Conservation (phyloP, 2,888 invertebrate species). For the Lissonota sp. region DNA sequence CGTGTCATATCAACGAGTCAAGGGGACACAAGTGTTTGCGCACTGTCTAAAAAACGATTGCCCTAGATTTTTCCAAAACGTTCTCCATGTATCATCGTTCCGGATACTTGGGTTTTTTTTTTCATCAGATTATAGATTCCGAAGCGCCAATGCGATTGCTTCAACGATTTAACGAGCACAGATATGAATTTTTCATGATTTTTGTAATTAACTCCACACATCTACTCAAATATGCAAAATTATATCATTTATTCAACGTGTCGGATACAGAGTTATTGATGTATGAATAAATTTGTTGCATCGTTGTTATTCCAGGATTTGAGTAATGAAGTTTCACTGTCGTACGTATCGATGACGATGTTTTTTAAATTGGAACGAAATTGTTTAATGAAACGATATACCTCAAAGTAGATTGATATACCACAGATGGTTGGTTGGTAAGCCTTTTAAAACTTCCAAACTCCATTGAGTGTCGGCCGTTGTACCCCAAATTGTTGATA, state of each 20-base stretch:
- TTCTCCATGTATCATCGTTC: neutral
- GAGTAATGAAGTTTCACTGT: too few relatives aligned
- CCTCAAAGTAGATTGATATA: too few relatives aligned
- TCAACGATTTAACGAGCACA: neutral
- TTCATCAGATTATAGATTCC: neutral
- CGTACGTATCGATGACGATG: too few relatives aligned
- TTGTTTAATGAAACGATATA: too few relatives aligned
- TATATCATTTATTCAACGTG: neutral
- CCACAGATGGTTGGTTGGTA: too few relatives aligned
- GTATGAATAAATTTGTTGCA: neutral
- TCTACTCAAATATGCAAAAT: neutral
- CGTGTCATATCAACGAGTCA: slow-evolving; percentile 35
- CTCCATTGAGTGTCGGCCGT: neutral
- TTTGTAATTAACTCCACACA: neutral
- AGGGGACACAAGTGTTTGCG: slow-evolving; percentile 25
- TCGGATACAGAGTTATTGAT: neutral
- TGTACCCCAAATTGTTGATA: neutral
- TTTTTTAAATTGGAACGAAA: too few relatives aligned
- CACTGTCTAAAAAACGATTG: slow-evolving; percentile 15
- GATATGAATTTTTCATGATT: neutral
- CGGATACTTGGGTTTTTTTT: slow-evolving; percentile 10
- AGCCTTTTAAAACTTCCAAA: too few relatives aligned
- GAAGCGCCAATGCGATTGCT: slow-evolving; percentile 2
- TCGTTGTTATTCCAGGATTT: neutral
- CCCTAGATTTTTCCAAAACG: neutral